Base-by-base conservation (phyloP, 2,888 invertebrate species). In the Himalopsyche tibetana region DNA sequence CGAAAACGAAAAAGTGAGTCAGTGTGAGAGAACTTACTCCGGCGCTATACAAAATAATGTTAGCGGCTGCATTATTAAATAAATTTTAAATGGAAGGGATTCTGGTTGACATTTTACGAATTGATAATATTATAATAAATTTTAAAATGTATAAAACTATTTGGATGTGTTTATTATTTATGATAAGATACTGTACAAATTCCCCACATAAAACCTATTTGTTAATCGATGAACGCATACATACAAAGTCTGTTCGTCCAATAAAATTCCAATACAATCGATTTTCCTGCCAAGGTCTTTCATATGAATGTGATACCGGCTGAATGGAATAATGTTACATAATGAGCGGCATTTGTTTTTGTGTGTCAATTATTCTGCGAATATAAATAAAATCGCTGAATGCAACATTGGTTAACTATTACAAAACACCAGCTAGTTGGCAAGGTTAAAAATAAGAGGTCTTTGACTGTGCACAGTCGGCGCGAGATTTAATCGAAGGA, bases 1-100 rank as follows among this genome's bases (percentile, higher is more conserved):
- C 69, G 36, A 69, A 69, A 69, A n/a, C 69, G 69, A 69, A 74
- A 74, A 38, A 74, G 38, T 74, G 74, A 74, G 74, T 74, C 74
- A 74, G 74, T 74, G 74, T 74, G 74, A 12, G 74, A 74, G 74
- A 28, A 19, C 19, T 4, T 36, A 36, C 74, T 38, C 38, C 19
- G 74, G 36, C 74, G 74, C 38, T 36, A 74, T 74, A 74, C 3
- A 36, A 36, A 38, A 38, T 74, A 36, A 74, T 74, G 5, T 74
- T 12, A 2, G 36, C 36, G 38, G 38, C 12, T 12, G 74, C 36
- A 74, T 36, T 74, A 28, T 19, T 11, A 63, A 63, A 63, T 8
- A 63, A 8, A 28, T 63, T 28, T 19, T 5, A 63, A 63, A 63
- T 6, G n/a, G 56, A 5, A 9, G 9, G 2, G 9, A 9, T 45